Evolutionary conservation across 1,140 invertebrate species (phyloP).

Genomic region (Calosoma granatense): DNA sequence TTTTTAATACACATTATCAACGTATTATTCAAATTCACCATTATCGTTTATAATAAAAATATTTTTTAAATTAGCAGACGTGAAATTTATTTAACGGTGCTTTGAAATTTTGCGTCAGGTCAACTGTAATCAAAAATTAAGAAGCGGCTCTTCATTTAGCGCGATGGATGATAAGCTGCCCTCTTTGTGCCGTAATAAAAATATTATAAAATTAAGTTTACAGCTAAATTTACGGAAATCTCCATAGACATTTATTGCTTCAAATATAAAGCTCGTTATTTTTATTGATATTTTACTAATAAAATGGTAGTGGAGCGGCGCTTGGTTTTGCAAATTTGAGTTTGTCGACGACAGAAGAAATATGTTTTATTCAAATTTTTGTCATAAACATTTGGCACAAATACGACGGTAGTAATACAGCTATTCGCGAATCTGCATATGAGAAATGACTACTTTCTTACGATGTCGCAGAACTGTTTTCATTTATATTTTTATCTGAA

Average conservation of each 20-base stretch:
- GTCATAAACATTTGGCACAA: conserved; percentile 1
- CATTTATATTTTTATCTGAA: conserved; percentile 2
- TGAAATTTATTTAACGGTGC: not conserved
- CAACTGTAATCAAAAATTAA: not conserved
- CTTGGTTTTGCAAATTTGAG: not conserved
- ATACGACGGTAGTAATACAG: not conserved
- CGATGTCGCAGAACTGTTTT: not conserved
- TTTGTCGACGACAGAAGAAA: not conserved
- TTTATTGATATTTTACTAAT: conserved; percentile 7
- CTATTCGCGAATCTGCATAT: not conserved
- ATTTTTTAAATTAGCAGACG: not conserved
- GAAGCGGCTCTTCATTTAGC: not conserved
- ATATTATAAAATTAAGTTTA: conserved; percentile 1
- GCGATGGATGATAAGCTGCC: not conserved
- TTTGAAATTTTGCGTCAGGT: too few species aligned
- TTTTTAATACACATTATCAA: too few species aligned
- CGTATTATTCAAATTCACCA: too few species aligned
- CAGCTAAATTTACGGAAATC: not conserved
- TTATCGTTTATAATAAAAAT: not conserved
- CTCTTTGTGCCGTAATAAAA: not conserved
- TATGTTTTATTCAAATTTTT: conserved; percentile 8
- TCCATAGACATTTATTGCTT: not conserved
- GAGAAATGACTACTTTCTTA: not conserved
- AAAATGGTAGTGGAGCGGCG: not conserved
- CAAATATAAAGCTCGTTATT: not conserved